phyloP scores from a whole-genome alignment of 2,113 vertebrate species.

The Cyprinus carpio region DNA sequence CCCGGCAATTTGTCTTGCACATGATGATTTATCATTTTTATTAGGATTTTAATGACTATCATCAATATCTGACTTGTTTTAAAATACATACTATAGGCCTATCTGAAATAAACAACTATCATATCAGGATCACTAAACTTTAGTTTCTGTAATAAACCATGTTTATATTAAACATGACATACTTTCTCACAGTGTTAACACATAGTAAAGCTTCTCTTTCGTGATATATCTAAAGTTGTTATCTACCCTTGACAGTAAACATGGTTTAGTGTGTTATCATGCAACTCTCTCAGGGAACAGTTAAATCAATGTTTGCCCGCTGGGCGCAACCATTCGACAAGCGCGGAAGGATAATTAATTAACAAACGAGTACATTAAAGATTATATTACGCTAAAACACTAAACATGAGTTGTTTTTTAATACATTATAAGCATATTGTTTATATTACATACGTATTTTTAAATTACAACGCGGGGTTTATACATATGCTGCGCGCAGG shows the following conservation, averaged over 20 bases:
- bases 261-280: slow-evolving; percentile 45
- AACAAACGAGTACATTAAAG: neutral
- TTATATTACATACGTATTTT: neutral
- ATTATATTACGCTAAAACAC: neutral
- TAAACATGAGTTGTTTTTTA: neutral
- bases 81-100: neutral
- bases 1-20: neutral
- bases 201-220: neutral
- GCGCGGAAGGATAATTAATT: neutral
- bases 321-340: slow-evolving; percentile 50
- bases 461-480: neutral
- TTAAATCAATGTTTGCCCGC: slow-evolving; percentile 60
- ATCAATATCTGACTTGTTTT: neutral
- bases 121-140: neutral
- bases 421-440: fast-evolving
- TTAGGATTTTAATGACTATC: neutral
- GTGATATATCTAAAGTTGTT: neutral
- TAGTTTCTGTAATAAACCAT: neutral
- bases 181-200: neutral
- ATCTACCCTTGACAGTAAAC: neutral
- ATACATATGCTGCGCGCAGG: too few relatives aligned
- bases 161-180: neutral
- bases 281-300: slow-evolving; percentile 60
- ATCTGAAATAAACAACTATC: neutral
- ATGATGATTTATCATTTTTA: neutral